Evolutionary conservation across 2,888 invertebrate genomes (phyloP).

Genomic region (Trissoscelio sp.): DNA sequence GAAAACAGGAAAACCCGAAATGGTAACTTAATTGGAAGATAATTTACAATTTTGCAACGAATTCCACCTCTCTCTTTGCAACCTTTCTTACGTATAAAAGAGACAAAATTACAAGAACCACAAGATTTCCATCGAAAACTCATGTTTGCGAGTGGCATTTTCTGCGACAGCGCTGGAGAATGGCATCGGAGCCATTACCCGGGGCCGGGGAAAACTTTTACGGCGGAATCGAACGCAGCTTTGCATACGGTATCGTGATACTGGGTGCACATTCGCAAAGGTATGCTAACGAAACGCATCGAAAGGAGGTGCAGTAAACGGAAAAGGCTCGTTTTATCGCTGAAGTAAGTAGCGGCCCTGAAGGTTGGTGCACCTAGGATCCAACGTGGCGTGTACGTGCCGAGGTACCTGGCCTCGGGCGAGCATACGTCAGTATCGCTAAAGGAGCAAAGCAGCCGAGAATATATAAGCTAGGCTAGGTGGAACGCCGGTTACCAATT

Average conservation of each 20-base stretch:
- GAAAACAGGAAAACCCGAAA: too few species aligned
- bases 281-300: constrained; percentile 70
- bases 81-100: not conserved
- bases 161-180: constrained; percentile 9
- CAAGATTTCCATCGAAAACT: constrained; percentile 19
- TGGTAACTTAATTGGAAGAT: too few species aligned
- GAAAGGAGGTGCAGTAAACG: constrained; percentile 69
- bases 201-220: constrained; percentile 24
- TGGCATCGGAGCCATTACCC: constrained; percentile 2
- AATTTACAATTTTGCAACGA: not conserved
- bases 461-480: constrained; percentile 71
- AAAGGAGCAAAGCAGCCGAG: constrained; percentile 70
- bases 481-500: constrained; percentile 81
- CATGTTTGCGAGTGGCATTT: constrained; percentile 17
- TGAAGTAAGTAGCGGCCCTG: constrained; percentile 67
- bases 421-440: constrained; percentile 74
- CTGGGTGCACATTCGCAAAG: constrained; percentile 68
- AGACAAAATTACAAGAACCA: not conserved
- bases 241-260: constrained; percentile 56
- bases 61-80: not conserved
- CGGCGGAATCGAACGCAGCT: constrained; percentile 43
- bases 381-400: constrained; percentile 63
- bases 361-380: constrained; percentile 77
- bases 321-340: constrained; percentile 69
- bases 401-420: constrained; percentile 78